Conservation (phyloP, 2,797 vertebrate species). For the Gastrophryne carolinensis region DNA sequence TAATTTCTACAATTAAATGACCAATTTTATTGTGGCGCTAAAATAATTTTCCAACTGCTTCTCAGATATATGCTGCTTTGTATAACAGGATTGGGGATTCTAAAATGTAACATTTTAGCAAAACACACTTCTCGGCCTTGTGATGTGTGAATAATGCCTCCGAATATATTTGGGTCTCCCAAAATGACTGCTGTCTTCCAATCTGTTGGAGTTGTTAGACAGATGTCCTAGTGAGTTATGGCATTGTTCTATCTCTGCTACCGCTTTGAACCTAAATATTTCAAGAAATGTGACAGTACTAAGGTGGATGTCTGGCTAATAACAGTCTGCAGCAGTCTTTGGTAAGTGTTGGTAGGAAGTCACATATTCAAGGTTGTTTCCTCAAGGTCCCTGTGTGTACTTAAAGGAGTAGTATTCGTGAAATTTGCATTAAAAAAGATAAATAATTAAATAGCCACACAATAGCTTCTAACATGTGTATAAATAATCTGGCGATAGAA, state of each 20-base stretch:
- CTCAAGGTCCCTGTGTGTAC: background rate
- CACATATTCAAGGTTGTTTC: background rate
- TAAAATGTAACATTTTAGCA: background rate
- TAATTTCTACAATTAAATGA: background rate
- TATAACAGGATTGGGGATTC: background rate
- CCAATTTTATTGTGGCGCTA: background rate
- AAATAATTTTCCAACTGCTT: background rate
- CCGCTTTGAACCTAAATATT: constrained; percentile 5
- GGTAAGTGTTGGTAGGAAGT: background rate
- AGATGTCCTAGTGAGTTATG: constrained; percentile 6
- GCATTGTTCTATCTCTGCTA: background rate
- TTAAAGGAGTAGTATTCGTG: too few species aligned
- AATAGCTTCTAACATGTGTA: too few species aligned
- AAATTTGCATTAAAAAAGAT: too few species aligned
- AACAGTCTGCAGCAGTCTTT: background rate
- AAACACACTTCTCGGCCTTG: background rate
- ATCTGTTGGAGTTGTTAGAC: constrained; percentile 6
- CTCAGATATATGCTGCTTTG: background rate
- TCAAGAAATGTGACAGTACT: background rate
- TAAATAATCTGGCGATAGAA: too few species aligned
- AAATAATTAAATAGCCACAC: too few species aligned
- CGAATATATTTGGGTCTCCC: background rate
- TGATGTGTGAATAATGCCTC: constrained; percentile 8
- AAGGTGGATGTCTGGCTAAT: background rate
- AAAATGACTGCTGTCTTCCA: background rate